Evolutionary conservation across 2,888 invertebrate species (phyloP).

Genomic region (Lasioglossum pauxillum): DNA sequence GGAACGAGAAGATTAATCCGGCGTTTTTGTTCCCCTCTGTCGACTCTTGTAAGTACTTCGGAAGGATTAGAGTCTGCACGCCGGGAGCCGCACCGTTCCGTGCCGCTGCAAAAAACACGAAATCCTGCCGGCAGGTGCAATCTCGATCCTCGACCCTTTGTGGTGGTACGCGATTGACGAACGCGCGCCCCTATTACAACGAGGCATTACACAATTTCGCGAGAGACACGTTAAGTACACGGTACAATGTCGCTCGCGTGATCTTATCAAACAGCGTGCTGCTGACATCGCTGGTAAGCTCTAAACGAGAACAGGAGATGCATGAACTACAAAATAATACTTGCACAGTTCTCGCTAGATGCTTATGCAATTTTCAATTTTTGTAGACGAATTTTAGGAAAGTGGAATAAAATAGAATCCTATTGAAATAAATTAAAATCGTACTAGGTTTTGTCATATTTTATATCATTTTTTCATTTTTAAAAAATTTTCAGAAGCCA

Average conservation of each 20-base stretch:
- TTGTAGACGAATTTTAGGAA: too few species aligned
- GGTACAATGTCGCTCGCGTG: neutral
- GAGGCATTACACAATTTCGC: neutral
- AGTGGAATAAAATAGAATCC: too few species aligned
- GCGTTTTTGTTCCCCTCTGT: neutral
- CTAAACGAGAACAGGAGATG: too few species aligned
- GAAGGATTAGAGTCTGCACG: constrained; percentile 20
- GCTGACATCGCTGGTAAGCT: neutral
- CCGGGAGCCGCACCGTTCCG: neutral
- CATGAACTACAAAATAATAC: too few species aligned
- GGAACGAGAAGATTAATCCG: constrained; percentile 32
- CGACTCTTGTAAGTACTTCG: constrained; percentile 29
- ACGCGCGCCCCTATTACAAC: neutral
- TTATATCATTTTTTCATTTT: too few species aligned
- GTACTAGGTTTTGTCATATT: too few species aligned
- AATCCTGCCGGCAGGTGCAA: constrained; percentile 6
- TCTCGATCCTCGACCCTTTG: constrained; percentile 9
- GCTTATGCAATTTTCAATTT: too few species aligned
- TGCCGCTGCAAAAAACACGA: neutral
- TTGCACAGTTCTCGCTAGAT: too few species aligned
- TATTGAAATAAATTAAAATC: too few species aligned
- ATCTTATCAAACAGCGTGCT: neutral
- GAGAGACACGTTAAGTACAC: neutral
- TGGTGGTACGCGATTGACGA: neutral
- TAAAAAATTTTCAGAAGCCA: too few species aligned